Percentiles rank a stretch among this genome's conserved stretches.
phyloP scores from a whole-genome alignment of 2,888 invertebrate genomes.

The Eupithecia tripunctaria region DNA sequence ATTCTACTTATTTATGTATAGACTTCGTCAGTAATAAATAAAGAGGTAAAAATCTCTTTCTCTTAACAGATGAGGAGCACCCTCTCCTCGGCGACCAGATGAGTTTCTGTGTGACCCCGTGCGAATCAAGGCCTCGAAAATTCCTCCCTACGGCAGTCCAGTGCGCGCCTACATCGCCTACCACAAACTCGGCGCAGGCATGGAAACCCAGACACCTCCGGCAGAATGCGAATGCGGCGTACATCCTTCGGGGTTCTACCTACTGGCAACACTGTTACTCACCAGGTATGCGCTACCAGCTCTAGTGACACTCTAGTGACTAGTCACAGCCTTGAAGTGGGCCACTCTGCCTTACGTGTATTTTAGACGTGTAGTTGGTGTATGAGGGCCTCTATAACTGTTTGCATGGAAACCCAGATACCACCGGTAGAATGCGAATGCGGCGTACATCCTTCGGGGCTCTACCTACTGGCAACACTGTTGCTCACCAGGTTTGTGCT shows the following conservation, averaged over 20 bases:
- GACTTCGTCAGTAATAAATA: background rate
- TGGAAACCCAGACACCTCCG: conserved; percentile 82
- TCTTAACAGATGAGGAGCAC: conserved; percentile 62
- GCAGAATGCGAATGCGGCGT: conserved; percentile 86
- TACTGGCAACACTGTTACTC: conserved; percentile 85
- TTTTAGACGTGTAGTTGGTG: too few relatives aligned
- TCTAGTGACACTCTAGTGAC: background rate
- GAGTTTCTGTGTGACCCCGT: conserved; percentile 70
- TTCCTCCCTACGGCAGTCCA: conserved; percentile 81
- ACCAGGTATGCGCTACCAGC: conserved; percentile 69
- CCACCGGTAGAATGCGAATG: conserved; percentile 85
- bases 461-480: conserved; percentile 86
- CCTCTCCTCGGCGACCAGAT: conserved; percentile 76
- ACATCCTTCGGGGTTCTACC: conserved; percentile 87
- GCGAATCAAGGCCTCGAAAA: conserved; percentile 74
- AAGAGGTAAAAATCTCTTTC: background rate
- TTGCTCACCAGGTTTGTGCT: conserved; percentile 73
- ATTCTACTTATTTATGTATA: too few relatives aligned
- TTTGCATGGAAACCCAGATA: conserved; percentile 83
- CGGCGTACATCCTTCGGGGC: conserved; percentile 86
- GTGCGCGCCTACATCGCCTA: conserved; percentile 85
- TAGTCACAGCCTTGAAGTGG: background rate
- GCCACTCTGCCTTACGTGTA: too few relatives aligned
- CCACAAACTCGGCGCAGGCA: conserved; percentile 86
- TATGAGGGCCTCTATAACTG: too few relatives aligned